Conservation (phyloP, 2,888 invertebrate genomes). For the Calameuta idolon region DNA sequence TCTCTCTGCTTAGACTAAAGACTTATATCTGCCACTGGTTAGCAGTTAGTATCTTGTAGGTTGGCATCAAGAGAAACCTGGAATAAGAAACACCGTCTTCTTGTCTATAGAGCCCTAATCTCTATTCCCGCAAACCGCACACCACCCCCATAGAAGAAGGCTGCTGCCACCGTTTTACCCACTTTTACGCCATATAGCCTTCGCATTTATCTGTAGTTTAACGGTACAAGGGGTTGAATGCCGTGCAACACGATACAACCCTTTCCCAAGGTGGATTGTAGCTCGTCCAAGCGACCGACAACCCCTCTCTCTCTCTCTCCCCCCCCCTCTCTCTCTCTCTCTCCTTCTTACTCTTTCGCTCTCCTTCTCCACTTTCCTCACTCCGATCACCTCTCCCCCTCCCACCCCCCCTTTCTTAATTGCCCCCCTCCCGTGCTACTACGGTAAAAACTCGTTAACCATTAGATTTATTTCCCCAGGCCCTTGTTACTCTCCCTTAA, state of each 20-base stretch:
- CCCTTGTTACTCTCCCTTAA: constrained; percentile 15
- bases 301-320: constrained; percentile 12
- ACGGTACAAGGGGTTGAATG: constrained; percentile 50
- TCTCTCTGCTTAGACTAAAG: background rate
- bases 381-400: constrained; percentile 36
- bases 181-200: constrained; percentile 25
- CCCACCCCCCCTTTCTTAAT: constrained; percentile 53
- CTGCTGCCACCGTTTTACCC: constrained; percentile 22
- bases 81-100: background rate
- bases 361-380: constrained; percentile 31
- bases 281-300: constrained; percentile 11
- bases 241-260: constrained; percentile 57
- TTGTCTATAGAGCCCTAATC: background rate
- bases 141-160: background rate
- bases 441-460: constrained; percentile 64
- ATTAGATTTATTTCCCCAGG: constrained; percentile 57
- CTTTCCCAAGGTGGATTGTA: constrained; percentile 21
- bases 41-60: background rate
- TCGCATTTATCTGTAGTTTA: constrained; percentile 49
- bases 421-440: constrained; percentile 45
- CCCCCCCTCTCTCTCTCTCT: constrained; percentile 20
- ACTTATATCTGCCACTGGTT: background rate
- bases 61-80: background rate
- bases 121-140: background rate
- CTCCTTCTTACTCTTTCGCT: constrained; percentile 19